Percentiles rank a stretch among this genome's conserved stretches.
Conservation (phyloP, 1,140 invertebrate genomes). For the Polypedilum pembai region DNA sequence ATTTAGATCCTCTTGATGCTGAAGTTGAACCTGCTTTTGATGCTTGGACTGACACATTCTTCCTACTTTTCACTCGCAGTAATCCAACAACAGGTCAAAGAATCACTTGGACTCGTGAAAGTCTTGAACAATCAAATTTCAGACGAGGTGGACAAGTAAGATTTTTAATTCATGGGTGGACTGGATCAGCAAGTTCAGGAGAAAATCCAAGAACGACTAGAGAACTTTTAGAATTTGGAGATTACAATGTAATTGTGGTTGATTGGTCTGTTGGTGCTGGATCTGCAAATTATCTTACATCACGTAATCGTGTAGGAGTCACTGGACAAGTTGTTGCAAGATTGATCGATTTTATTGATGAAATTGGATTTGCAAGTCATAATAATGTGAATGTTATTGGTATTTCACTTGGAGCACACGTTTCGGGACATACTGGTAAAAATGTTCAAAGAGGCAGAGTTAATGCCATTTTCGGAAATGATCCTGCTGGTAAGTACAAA, state of each 20-base stretch:
- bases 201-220: not conserved
- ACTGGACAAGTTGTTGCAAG: slow-evolving; percentile 14
- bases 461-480: slow-evolving; percentile 45
- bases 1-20: not conserved
- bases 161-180: slow-evolving; percentile 16
- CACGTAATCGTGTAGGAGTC: not conserved
- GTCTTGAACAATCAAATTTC: not conserved
- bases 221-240: not conserved
- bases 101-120: not conserved
- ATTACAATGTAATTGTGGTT: slow-evolving; percentile 28
- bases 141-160: not conserved
- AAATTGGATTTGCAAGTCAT: slow-evolving; percentile 31
- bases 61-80: not conserved
- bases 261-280: slow-evolving; percentile 32
- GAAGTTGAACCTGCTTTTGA: not conserved
- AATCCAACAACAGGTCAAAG: slow-evolving; percentile 27
- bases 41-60: not conserved
- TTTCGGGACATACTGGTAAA: slow-evolving; percentile 44
- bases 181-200: not conserved
- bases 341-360: not conserved
- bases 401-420: slow-evolving; percentile 46
- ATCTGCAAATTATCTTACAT: not conserved
- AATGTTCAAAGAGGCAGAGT: slow-evolving; percentile 38
- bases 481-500: slow-evolving; percentile 44
- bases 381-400: slow-evolving; percentile 38